Base-by-base conservation (phyloP, 2,797 vertebrate species). In the Hyperoplus lanceolatus region DNA sequence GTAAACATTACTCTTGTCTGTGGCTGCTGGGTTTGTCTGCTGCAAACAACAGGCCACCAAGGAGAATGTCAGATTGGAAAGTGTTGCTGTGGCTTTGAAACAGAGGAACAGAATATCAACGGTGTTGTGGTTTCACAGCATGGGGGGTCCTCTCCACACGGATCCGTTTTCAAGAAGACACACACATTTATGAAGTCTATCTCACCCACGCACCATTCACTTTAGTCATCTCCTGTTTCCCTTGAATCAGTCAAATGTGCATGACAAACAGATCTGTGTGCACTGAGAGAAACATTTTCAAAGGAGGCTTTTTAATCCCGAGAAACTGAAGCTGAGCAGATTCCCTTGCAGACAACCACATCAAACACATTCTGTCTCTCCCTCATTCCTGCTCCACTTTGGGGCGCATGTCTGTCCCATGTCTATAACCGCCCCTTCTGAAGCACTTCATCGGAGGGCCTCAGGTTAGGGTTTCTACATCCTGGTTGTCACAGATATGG, bases 401-500 rank as follows among this genome's bases (percentile, higher is more conserved):
- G 71, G 73, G 74, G 72, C 55, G 72, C 55, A 51, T 60, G 79
- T 65, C 76, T 73, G 74, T 60, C 56, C 66, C 58, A 59, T 91
- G 85, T 93, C 93, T 92, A 91, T 46, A 68, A 82, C 70, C 59
- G 38, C 18, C 62, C 45, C 48, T 84, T 87, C 81, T 90, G 92
- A 49, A 73, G 79, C 54, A 53, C 71, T 80, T 89, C 87, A 82
- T 74, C 81, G 81, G 83, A 29, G 60, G 84, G 83, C 83, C 81
- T 85, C 87, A 93, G 94, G 92, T 94, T 29, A 77, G 72, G 66
- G 84, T 89, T 93, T 89, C 92, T 53, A 80, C 86, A 90, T 90
- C 86, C 91, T 90, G 90, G 81, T 89, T 91, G 90, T 91, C 87
- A 88, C 87, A 74, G 91, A 92, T 91, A 87, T 66, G 86, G 88